Percentiles rank a stretch among this genome's conserved stretches.
These are phyloP conservation scores for Ametastegia equiseti DNA, from an alignment of 2,888 invertebrate species.

Conservation along the genomic window DNA sequence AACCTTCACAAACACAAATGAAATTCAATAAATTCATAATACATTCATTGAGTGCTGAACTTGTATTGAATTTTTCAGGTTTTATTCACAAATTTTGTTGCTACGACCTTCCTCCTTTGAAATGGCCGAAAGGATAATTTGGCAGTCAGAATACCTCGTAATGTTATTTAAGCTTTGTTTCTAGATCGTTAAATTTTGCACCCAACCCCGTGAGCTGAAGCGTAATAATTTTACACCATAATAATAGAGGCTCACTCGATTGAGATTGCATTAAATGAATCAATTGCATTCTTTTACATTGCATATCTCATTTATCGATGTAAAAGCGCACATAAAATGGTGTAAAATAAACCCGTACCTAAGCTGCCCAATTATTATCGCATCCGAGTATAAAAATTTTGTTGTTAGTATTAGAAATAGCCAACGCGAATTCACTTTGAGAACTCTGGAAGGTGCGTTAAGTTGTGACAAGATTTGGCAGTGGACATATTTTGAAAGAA, in stretches of 20 bases:
- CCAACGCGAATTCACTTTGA: slow-evolving; percentile 59
- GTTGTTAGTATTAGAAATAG: slow-evolving; percentile 34
- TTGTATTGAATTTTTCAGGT: not conserved
- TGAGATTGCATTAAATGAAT: not conserved
- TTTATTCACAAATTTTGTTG: slow-evolving; percentile 43
- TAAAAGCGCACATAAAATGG: slow-evolving; percentile 2
- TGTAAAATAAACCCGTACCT: slow-evolving; percentile 17
- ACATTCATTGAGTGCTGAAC: not conserved
- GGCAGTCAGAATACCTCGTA: slow-evolving; percentile 58
- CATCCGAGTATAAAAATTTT: not conserved
- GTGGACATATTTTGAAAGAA: slow-evolving; percentile 63
- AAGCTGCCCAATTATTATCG: slow-evolving; percentile 24
- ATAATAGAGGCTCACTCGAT: not conserved
- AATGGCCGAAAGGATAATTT: slow-evolving; percentile 31
- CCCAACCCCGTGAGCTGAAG: slow-evolving; percentile 11
- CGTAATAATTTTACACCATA: slow-evolving; percentile 18
- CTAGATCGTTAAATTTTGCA: not conserved
- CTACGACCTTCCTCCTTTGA: slow-evolving; percentile 30
- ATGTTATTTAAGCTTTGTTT: slow-evolving; percentile 18
- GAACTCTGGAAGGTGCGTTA: slow-evolving; percentile 77
- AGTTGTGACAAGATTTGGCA: slow-evolving; percentile 76
- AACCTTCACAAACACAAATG: not conserved
- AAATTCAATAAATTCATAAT: not conserved
- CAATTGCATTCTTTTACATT: not conserved
- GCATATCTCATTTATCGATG: not conserved